Evolutionary conservation across 2,888 invertebrate genomes (phyloP), one percentile per base, ranked within the genome.

Genomic region (Thymelicus sylvestris): DNA sequence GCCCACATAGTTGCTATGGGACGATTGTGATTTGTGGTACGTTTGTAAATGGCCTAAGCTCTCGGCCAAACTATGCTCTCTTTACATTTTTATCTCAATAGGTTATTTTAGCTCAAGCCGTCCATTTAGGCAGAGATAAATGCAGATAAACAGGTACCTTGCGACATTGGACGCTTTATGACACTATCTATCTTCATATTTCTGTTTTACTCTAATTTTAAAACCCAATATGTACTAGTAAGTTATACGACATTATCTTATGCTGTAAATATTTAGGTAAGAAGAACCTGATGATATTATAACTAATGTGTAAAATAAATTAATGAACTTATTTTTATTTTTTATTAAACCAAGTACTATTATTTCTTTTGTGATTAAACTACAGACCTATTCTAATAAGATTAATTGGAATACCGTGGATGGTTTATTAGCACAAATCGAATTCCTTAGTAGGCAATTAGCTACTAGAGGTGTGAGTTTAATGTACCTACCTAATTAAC

Each of bases 41-140:
- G 24, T 55, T 12, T 55, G 55, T 55, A 55, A 24, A 19, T 10
- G 24, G 55, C 55, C 55, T 55, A 55, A 61, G 61, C 66, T 71
- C 65, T 65, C 65, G 24, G 39, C 12, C 65, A 71, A 71, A 61
- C 60, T 64, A 70, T 70, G 70, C 70, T 66, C 70, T 70, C 70
- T 70, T 31, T 70, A 15, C 57, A 48, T 44, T 60, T 57, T 69
- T 69, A 69, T 69, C 69, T 69, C 59, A 69, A 64, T 69, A 60
- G 69, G 69, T 69, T 69, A 69, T 39, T 65, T 47, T 69, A 48
- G 55, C 57, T 69, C 48, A 63, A 64, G 59, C 39, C 57, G 65
- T 70, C 70, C 65, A 65, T 70, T 70, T 65, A 59, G 69, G 50
- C 69, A 64, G 47, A 57, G 69, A 70, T 70, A 70, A 65, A 39